Conservation (phyloP, 2,113 vertebrate species). For the Vombatus ursinus region DNA sequence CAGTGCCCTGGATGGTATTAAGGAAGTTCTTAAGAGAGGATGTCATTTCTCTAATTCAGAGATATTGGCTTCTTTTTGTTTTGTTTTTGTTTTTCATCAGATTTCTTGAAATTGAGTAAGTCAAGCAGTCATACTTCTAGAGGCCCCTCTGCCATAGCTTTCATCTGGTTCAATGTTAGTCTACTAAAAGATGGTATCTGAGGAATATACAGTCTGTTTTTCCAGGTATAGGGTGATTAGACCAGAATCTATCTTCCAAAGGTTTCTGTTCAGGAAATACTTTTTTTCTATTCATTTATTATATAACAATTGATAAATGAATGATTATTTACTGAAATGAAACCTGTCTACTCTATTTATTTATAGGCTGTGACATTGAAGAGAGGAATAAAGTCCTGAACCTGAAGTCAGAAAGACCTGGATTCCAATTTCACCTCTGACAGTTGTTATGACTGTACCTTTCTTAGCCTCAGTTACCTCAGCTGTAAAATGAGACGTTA, state of each 20-base stretch:
- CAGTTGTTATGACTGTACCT: no score
- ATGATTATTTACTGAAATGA: not conserved
- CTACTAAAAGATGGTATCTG: not conserved
- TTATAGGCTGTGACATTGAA: not conserved
- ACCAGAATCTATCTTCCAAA: not conserved
- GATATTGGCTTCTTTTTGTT: not conserved
- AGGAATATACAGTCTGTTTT: not conserved
- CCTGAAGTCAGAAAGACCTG: not conserved
- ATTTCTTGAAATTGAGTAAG: not conserved
- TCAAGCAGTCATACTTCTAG: not conserved
- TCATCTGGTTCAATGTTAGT: not conserved
- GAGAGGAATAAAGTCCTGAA: not conserved
- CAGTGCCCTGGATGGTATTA: not conserved
- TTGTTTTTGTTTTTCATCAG: not conserved
- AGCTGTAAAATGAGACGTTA: no score
- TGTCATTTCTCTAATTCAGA: not conserved
- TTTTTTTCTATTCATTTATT: not conserved
- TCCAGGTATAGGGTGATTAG: no score
- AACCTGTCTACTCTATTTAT: not conserved
- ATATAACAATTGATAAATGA: not conserved
- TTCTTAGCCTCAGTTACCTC: no score
- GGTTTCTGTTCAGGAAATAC: not conserved
- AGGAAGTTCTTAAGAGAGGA: not conserved
- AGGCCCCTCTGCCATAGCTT: not conserved
- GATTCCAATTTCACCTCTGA: no score